phyloP scores from a whole-genome alignment of 64 coral and sea anemone genomes.

The Stichodactyla mertensii region DNA sequence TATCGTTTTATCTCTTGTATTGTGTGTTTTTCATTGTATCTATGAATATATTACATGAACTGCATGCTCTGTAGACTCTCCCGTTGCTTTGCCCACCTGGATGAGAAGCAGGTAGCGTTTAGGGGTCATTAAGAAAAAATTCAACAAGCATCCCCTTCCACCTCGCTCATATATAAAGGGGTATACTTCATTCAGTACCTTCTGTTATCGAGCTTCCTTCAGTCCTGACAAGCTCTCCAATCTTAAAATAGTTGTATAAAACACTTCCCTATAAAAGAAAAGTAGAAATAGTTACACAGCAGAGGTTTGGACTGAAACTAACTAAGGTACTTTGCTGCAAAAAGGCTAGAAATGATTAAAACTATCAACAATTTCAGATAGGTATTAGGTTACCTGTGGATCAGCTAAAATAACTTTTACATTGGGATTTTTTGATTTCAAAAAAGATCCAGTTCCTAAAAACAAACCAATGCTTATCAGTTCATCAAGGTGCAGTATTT shows the following conservation, averaged over 20 bases:
- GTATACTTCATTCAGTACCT: constrained; percentile 27
- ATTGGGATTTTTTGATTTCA: constrained; percentile 88
- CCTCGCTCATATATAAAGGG: background rate
- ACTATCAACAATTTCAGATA: no score
- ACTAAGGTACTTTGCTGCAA: no score
- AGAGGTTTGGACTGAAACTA: background rate
- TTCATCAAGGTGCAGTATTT: background rate
- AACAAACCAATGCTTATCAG: background rate
- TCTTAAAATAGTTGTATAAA: constrained; percentile 92
- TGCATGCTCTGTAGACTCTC: no score
- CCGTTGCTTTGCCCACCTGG: no score
- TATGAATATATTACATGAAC: no score
- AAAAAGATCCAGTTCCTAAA: constrained; percentile 70
- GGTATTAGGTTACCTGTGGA: constrained; percentile 51
- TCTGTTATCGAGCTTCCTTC: constrained; percentile 91
- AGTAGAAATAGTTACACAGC: background rate
- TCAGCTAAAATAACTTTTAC: constrained; percentile 89
- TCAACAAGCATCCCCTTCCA: no score
- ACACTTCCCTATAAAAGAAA: constrained; percentile 78
- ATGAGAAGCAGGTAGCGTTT: no score
- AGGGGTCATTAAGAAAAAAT: no score
- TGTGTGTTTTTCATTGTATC: no score
- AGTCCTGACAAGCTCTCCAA: constrained; percentile 79
- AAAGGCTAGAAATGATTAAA: no score
- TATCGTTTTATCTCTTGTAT: no score